These are phyloP conservation scores for Paramuricea clavata DNA, from an alignment of 92 coral and sea anemone species.

Conservation along the genomic window DNA sequence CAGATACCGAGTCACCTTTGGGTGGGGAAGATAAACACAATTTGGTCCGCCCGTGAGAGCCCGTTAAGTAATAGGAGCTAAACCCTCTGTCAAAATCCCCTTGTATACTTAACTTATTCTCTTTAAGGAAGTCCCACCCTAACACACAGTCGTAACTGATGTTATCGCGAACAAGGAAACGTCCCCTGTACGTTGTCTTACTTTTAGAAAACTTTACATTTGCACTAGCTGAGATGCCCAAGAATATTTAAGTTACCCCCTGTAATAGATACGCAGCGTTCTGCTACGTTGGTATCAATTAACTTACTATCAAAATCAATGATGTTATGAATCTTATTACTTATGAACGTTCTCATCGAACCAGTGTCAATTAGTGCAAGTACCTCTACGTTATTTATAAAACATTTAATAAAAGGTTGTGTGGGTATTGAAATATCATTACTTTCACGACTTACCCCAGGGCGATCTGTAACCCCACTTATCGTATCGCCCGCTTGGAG, in stretches of 20 bases:
- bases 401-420: too few species aligned
- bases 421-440: too few species aligned
- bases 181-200: constrained; percentile 27
- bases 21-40: constrained; percentile 1
- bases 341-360: too few species aligned
- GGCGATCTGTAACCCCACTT: constrained; percentile 15
- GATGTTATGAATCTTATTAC: too few species aligned
- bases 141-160: constrained; percentile 46
- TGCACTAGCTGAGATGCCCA: too few species aligned
- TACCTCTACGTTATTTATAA: too few species aligned
- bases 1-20: constrained; percentile 41
- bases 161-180: constrained; percentile 59
- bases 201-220: neutral
- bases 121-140: constrained; percentile 50
- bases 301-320: too few species aligned
- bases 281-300: too few species aligned
- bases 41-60: constrained; percentile 46
- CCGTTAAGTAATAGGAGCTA: constrained; percentile 24
- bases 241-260: too few species aligned
- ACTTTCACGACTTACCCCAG: constrained; percentile 49
- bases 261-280: too few species aligned
- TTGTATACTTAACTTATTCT: constrained; percentile 16
- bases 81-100: neutral
- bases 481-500: constrained; percentile 43
- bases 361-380: too few species aligned